phyloP scores from a whole-genome alignment of 2,888 invertebrate genomes.

The Automeris io region DNA sequence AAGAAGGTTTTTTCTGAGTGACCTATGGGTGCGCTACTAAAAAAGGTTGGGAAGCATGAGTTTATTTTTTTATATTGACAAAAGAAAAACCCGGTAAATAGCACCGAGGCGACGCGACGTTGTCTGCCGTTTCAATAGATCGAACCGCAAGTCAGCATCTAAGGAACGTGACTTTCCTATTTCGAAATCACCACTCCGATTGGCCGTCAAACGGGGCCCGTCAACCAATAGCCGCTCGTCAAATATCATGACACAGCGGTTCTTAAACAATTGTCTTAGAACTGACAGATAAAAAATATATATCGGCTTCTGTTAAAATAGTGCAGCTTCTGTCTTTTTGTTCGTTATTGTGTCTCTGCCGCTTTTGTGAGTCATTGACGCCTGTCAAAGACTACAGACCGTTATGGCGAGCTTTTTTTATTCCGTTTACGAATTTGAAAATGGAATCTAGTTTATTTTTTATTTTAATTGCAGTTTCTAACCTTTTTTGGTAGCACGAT shows the following conservation, averaged over 20 bases:
- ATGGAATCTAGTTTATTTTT: neutral
- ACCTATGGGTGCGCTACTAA: too few relatives aligned
- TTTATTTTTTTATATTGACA: constrained; percentile 16
- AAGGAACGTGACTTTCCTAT: constrained; percentile 70
- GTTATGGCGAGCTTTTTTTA: neutral
- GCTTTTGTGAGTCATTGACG: constrained; percentile 34
- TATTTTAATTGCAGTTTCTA: too few relatives aligned
- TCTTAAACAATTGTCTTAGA: constrained; percentile 57
- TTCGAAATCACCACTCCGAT: constrained; percentile 59
- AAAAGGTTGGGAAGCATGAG: too few relatives aligned
- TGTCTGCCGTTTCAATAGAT: constrained; percentile 5
- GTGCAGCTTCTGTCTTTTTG: constrained; percentile 52
- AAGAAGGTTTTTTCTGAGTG: too few relatives aligned
- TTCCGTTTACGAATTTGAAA: constrained; percentile 2
- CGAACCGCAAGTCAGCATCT: constrained; percentile 45
- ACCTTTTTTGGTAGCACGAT: too few relatives aligned
- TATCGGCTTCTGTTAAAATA: constrained; percentile 70
- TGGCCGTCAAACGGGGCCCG: constrained; percentile 69
- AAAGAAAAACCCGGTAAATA: constrained; percentile 13
- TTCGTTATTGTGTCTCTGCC: constrained; percentile 32
- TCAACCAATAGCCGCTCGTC: constrained; percentile 71
- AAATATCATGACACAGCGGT: constrained; percentile 67
- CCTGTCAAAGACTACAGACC: constrained; percentile 9
- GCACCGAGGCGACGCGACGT: constrained; percentile 7
- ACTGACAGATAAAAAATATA: constrained; percentile 33